Evolutionary conservation across 2,888 invertebrate species (phyloP).

Genomic region (Standfussiana lucernea): DNA sequence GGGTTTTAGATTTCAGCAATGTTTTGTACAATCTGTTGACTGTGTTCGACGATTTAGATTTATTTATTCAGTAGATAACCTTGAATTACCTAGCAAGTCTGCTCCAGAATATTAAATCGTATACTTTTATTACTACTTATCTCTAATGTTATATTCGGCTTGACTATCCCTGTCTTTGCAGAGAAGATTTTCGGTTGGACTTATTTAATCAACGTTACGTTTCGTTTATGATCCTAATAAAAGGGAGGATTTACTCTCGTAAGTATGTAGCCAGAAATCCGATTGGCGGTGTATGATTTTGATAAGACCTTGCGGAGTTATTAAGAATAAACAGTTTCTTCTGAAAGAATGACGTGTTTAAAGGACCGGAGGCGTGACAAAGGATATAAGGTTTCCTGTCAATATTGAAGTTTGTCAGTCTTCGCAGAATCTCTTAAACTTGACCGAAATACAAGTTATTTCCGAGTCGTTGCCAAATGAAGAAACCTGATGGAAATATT

Average conservation of each 20-base stretch:
- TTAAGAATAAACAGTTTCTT: neutral
- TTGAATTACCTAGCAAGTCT: neutral
- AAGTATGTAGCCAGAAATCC: conserved; percentile 11
- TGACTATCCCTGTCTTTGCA: conserved; percentile 25
- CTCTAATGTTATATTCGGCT: conserved; percentile 26
- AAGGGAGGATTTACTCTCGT: conserved; percentile 30
- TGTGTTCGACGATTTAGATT: conserved; percentile 18
- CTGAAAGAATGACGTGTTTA: neutral
- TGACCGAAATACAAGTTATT: neutral
- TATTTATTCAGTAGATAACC: conserved; percentile 30
- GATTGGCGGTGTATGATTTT: conserved; percentile 19
- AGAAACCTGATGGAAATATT: conserved; percentile 15
- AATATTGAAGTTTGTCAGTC: neutral
- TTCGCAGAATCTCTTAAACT: neutral
- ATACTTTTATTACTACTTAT: conserved; percentile 15
- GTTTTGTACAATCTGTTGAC: conserved; percentile 34
- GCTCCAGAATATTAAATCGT: conserved; percentile 25
- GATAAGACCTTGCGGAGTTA: conserved; percentile 10
- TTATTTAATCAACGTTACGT: conserved; percentile 48
- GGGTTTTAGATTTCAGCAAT: conserved; percentile 24
- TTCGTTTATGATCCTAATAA: conserved; percentile 49
- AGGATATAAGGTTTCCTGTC: neutral
- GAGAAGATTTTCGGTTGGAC: conserved; percentile 40
- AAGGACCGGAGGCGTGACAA: neutral
- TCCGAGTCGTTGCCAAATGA: conserved; percentile 10